Evolutionary conservation across 2,797 vertebrate species (phyloP).

Genomic region (Naso thynnoides): DNA sequence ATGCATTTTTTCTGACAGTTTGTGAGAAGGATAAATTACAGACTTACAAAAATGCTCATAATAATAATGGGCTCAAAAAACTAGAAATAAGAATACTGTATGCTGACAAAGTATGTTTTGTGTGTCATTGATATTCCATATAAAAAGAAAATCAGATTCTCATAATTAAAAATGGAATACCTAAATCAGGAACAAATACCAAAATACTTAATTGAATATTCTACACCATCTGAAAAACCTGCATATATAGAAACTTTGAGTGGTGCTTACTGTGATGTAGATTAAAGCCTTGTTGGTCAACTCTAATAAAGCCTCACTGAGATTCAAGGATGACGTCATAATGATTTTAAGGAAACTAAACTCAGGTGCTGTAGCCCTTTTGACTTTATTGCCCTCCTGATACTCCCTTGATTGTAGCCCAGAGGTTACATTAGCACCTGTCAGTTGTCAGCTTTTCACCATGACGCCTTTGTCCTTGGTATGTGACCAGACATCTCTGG

Average conservation of each 20-base stretch:
- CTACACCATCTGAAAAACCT: too few relatives aligned
- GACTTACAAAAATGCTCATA: too few relatives aligned
- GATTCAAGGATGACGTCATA: constrained; percentile 21
- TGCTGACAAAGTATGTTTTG: too few relatives aligned
- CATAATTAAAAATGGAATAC: too few relatives aligned
- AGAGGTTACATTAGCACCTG: constrained; percentile 75
- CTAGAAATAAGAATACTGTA: too few relatives aligned
- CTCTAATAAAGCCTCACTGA: constrained; percentile 2
- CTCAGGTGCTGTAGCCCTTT: constrained; percentile 18
- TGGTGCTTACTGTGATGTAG: constrained; percentile 6
- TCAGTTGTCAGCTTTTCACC: constrained; percentile 79
- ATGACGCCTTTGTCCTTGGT: constrained; percentile 73
- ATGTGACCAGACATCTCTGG: constrained; percentile 59
- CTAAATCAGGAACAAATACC: too few relatives aligned
- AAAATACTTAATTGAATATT: too few relatives aligned
- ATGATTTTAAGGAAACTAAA: background rate
- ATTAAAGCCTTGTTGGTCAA: background rate
- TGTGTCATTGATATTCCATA: too few relatives aligned
- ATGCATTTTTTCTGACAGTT: too few relatives aligned
- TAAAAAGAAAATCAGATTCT: too few relatives aligned
- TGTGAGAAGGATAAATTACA: too few relatives aligned
- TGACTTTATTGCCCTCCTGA: constrained; percentile 60
- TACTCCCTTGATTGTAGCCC: constrained; percentile 51
- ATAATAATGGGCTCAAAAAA: too few relatives aligned
- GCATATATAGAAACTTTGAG: background rate